Evolutionary conservation across 2,888 invertebrate genomes (phyloP), one percentile per base, ranked within the genome.

Genomic region (Thalpophila matura): DNA sequence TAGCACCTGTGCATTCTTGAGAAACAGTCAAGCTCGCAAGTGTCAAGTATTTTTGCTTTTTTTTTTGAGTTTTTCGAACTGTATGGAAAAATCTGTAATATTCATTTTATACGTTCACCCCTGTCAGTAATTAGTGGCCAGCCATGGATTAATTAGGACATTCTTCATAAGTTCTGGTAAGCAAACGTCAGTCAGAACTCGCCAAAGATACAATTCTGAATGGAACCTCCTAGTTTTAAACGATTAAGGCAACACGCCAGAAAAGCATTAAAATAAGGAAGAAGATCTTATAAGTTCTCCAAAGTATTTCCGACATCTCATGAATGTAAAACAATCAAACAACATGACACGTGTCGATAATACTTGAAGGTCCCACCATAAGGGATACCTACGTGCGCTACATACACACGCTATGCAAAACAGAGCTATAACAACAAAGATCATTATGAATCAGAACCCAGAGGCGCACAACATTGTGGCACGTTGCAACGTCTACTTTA

Each of bases 361-460:
- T 37, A 43, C 33, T 31, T 38, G 71, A 71, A 71, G 71, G 70
- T 49, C 51, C 7, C 14, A 9, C 63, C 38, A 14, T 70, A 74
- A 27, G 47, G 14, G 42, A 40, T 9, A 40, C 37, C 1, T 42
- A 46, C 61, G 45, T 69, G 69, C 43, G 18, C 4, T n/a, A 22
- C 45, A 60, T 46, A 68, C 49, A 49, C 26, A 37, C 7, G 7
- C 27, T 24, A 53, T 37, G 47, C 55, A 40, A 51, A 47, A 70
- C 16, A 10, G 14, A 27, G n/a, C n/a, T 4, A 31, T 22, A 10
- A 20, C 20, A 50, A 50, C 75, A 61, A 69, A 70, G 63, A 71
- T 51, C 27, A 38, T 38, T 51, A 47, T 74, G 50, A 70, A 35
- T 74, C 62, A 70, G n/a, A 31, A 3, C 37, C 29, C 62, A 70